Percentiles rank a stretch among this genome's conserved stretches.
These are phyloP conservation scores for Ormyrus nitidulus DNA, from an alignment of 2,888 invertebrate genomes.

Conservation along the genomic window DNA sequence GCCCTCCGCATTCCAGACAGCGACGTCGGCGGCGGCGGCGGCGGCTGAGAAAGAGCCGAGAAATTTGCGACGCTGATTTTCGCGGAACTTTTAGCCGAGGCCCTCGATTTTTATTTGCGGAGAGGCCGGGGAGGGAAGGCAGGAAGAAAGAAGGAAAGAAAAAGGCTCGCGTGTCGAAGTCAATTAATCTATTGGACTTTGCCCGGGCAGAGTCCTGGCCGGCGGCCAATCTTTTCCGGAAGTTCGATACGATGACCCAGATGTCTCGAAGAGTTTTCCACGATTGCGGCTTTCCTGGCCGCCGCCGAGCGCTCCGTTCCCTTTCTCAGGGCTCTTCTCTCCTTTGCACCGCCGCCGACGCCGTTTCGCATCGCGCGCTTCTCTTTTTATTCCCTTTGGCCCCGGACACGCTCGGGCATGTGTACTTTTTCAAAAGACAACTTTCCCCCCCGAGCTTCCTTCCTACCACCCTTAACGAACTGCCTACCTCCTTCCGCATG, in stretches of 20 bases:
- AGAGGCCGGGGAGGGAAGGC: too few relatives aligned
- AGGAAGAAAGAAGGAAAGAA: background rate
- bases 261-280: constrained; percentile 57
- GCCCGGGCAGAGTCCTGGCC: constrained; percentile 57
- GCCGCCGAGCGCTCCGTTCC: background rate
- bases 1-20: background rate
- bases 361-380: background rate
- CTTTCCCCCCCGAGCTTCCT: constrained; percentile 10
- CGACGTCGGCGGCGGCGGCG: too few relatives aligned
- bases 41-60: too few relatives aligned
- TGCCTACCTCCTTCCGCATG: background rate
- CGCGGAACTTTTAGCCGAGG: too few relatives aligned
- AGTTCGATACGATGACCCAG: constrained; percentile 60
- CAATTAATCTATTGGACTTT: constrained; percentile 66
- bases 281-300: constrained; percentile 43
- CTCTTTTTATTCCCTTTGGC: background rate
- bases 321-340: background rate
- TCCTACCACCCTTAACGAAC: constrained; percentile 16
- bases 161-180: constrained; percentile 62
- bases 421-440: constrained; percentile 41
- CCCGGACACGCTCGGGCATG: background rate
- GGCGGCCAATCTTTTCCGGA: constrained; percentile 61
- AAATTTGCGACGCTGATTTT: too few relatives aligned
- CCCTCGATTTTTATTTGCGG: constrained; percentile 19
- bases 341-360: background rate